These are phyloP conservation scores for Magallana gigas DNA, from an alignment of 1,140 invertebrate species.

Conservation along the genomic window DNA sequence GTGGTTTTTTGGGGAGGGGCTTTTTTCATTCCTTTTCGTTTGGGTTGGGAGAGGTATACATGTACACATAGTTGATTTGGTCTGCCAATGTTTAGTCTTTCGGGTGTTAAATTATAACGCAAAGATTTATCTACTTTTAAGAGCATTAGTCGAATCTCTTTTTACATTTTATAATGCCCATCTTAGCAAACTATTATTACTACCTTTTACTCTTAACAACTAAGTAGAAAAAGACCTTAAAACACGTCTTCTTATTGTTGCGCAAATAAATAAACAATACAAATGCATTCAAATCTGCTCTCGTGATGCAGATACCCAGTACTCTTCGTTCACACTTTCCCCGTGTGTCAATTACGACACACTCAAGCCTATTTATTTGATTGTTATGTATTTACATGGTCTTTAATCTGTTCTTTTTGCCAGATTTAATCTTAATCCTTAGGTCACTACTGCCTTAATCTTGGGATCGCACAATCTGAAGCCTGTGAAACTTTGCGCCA, in stretches of 20 bases:
- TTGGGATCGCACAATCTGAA: neutral
- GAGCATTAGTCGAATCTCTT: neutral
- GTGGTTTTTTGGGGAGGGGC: conserved; percentile 17
- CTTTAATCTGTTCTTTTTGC: conserved; percentile 21
- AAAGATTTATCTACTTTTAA: no score
- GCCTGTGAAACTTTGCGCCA: neutral
- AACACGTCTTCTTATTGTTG: no score
- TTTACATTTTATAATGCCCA: neutral
- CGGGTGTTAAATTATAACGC: no score
- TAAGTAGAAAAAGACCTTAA: no score
- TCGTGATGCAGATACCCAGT: no score
- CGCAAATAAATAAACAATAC: no score
- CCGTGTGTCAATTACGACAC: neutral
- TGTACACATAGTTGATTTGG: no score
- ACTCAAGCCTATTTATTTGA: conserved; percentile 1
- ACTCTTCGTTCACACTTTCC: neutral
- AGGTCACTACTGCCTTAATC: conserved; percentile 26
- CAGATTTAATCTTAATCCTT: conserved; percentile 13
- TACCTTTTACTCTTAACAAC: no score
- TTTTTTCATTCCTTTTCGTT: neutral
- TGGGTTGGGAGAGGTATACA: no score
- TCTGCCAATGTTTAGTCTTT: no score
- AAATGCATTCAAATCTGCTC: no score
- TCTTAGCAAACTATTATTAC: neutral
- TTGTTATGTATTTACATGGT: conserved; percentile 24